Evolutionary conservation across 2,797 vertebrate species (phyloP), one percentile per base, ranked within the genome.

Genomic region (Sebastes trivittatus): DNA sequence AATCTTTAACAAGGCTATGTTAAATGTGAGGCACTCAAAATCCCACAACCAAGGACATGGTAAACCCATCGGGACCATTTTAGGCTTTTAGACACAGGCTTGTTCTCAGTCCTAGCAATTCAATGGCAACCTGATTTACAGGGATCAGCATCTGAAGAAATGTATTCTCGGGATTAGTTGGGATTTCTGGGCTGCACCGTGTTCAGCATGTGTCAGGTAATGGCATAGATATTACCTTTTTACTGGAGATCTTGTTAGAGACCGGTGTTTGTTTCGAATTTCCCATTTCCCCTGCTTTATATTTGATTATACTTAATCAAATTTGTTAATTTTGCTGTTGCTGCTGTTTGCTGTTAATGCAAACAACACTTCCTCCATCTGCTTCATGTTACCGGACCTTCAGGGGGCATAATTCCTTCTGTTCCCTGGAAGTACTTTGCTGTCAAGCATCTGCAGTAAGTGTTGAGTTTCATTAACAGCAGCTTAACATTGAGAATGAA

Each of bases 1-100:
- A 73, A 68, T 77, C 66, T 91, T 89, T 89, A 78, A 89, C 88
- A 85, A 78, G 73, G 74, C 80, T 32, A 63, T 79, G 54, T 80
- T 88, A 74, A 74, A 23, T 78, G 65, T 80, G 74, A 84, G 38
- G 22, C 81, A 20, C 63, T 82, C n/a, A n/a, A 46, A 80, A 75
- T 78, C 75, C 67, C 61, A 74, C 56, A 78, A 23, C 7, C 68
- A 61, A 80, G 81, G 75, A 56, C 75, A 27, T 8, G 20, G 68
- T 75, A 29, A 80, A 69, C 6, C 61, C 64, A 42, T 7, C 5
- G 65, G 65, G 65, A 75, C 52, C 4, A 0, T 32, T 56, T 56
- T 13, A 34, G 69, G 32, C 38, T 62, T 77, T 71, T 22, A 38
- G 59, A 42, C 0, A 13, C 5, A n/a, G 18, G 8, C 55, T 77